A percentile compares a stretch with the other conserved stretches of the same genome.
These are phyloP conservation scores for Limosa lapponica DNA, from an alignment of 2,797 vertebrate species.

Conservation along the genomic window DNA sequence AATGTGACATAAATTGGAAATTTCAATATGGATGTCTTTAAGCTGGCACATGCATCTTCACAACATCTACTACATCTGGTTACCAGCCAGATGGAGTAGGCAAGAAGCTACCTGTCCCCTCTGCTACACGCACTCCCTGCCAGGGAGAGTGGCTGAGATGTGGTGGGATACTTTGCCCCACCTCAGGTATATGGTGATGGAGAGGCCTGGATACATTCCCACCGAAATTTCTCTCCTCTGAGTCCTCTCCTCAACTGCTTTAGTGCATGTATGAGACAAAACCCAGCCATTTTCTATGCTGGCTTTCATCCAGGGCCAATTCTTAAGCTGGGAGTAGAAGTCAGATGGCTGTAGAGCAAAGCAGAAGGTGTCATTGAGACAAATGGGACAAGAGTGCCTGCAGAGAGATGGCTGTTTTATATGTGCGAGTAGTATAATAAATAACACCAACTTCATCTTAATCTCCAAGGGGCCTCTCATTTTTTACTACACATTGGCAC, in stretches of 20 bases:
- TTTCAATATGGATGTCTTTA: background rate
- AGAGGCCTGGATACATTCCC: background rate
- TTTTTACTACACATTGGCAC: background rate
- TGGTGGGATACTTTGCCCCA: background rate
- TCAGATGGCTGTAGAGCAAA: background rate
- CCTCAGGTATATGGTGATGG: background rate
- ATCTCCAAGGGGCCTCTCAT: background rate
- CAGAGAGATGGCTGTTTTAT: background rate
- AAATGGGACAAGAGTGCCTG: background rate
- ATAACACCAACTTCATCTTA: background rate
- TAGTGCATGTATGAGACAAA: background rate
- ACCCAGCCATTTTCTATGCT: background rate
- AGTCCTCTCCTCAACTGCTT: background rate
- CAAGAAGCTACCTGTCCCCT: background rate
- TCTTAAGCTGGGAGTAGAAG: background rate
- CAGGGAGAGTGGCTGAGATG: background rate
- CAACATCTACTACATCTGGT: rapidly evolving
- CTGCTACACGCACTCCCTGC: background rate
- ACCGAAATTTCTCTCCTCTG: background rate
- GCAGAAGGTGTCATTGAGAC: background rate
- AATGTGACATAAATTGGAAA: rapidly evolving
- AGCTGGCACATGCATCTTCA: background rate
- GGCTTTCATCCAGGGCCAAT: background rate
- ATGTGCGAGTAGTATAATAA: background rate
- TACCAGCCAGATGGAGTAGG: background rate